Evolutionary conservation across 1,140 invertebrate genomes (phyloP).

Genomic region (Amyelois transitella): DNA sequence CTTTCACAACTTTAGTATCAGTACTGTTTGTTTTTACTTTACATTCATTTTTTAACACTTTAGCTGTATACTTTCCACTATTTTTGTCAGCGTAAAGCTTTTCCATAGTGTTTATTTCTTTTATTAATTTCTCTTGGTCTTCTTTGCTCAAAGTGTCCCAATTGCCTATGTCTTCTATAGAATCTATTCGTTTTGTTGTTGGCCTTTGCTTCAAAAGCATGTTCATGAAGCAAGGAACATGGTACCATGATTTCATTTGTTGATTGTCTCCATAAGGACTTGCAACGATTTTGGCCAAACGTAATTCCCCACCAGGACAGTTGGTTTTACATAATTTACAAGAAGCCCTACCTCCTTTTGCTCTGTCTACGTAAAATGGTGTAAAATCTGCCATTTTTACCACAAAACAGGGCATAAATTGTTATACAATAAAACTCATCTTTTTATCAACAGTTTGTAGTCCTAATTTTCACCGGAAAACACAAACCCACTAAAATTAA

Average conservation of each 20-base stretch:
- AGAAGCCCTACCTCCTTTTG: conserved; percentile 85
- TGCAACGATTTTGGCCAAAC: conserved; percentile 83
- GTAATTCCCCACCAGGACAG: conserved; percentile 81
- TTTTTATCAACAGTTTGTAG: too few species aligned
- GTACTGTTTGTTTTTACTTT: conserved; percentile 11
- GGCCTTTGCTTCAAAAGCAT: conserved; percentile 85
- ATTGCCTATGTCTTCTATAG: conserved; percentile 85
- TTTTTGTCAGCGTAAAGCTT: conserved; percentile 70
- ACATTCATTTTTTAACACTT: conserved; percentile 53
- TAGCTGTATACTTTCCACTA: conserved; percentile 63
- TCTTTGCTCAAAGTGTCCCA: conserved; percentile 81
- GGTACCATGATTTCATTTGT: conserved; percentile 89
- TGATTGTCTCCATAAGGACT: conserved; percentile 89
- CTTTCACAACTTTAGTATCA: conserved; percentile 11
- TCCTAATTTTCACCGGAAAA: background rate
- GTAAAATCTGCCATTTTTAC: conserved; percentile 35
- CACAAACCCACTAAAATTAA: too few species aligned
- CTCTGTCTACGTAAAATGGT: conserved; percentile 83
- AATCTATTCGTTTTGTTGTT: conserved; percentile 87
- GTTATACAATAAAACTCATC: background rate
- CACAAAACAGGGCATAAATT: background rate
- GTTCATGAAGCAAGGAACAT: conserved; percentile 87
- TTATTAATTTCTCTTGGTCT: conserved; percentile 80
- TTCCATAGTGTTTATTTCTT: conserved; percentile 77
- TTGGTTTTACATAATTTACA: conserved; percentile 92